These are phyloP conservation scores for Amiota communis DNA, from an alignment of 2,888 invertebrate species.

Conservation along the genomic window DNA sequence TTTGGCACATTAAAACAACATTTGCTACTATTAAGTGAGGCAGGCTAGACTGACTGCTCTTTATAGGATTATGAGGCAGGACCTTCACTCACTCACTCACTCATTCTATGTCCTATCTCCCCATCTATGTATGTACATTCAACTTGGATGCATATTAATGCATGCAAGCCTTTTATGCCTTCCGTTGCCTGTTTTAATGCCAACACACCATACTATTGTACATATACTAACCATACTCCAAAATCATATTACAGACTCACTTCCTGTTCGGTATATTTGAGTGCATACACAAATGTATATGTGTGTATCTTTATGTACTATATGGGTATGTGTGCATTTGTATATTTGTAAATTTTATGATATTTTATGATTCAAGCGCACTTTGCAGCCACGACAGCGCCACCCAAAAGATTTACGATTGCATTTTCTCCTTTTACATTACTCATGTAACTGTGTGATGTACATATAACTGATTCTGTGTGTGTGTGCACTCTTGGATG, in stretches of 20 bases:
- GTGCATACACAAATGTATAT: neutral
- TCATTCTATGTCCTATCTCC: too few relatives aligned
- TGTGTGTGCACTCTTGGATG: neutral
- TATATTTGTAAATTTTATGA: neutral
- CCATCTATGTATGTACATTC: neutral
- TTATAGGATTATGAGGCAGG: neutral
- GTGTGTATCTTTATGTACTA: neutral
- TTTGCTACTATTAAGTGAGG: neutral
- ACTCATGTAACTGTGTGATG: too few relatives aligned
- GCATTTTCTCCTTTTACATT: neutral
- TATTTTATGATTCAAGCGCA: slow-evolving; percentile 8
- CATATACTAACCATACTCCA: neutral
- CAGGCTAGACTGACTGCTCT: neutral
- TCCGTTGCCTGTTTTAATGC: too few relatives aligned
- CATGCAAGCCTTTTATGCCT: too few relatives aligned
- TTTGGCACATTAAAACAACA: neutral
- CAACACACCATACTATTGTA: neutral
- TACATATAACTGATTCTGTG: too few relatives aligned
- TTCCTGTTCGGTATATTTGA: neutral
- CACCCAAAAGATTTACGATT: neutral
- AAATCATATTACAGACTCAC: too few relatives aligned
- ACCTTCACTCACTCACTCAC: neutral
- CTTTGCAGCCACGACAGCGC: neutral
- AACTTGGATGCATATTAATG: neutral
- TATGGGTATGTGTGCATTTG: neutral